These are phyloP conservation scores for Elaphurus davidianus DNA, from an alignment of 2,113 vertebrate species.

Conservation along the genomic window DNA sequence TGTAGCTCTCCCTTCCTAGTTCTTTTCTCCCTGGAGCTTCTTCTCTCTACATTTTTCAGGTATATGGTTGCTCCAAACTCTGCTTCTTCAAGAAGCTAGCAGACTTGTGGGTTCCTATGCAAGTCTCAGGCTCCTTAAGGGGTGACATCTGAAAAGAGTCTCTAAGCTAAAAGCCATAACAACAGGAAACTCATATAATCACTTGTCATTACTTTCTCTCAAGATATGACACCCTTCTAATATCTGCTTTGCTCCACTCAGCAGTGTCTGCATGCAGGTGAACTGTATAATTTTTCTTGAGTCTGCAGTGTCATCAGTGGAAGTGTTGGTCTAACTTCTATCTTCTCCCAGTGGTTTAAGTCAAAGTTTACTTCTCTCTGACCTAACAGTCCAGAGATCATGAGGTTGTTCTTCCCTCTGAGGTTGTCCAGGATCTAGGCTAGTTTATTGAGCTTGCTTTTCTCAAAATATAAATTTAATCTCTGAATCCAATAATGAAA, in stretches of 20 bases:
- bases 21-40: background rate
- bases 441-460: background rate
- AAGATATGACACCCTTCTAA: background rate
- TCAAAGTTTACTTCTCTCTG: background rate
- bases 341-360: background rate
- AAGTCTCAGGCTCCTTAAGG: rapidly evolving
- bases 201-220: background rate
- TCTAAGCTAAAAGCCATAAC: background rate
- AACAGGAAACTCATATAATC: background rate
- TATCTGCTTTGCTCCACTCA: background rate
- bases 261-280: background rate
- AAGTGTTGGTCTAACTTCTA: background rate
- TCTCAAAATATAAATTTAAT: background rate
- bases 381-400: background rate
- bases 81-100: background rate
- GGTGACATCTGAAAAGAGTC: background rate
- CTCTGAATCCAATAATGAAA: background rate
- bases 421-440: background rate
- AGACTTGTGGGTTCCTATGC: background rate
- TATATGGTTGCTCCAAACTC: background rate
- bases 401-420: background rate
- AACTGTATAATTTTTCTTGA: background rate
- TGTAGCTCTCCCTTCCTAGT: background rate
- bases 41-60: background rate
- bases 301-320: background rate